phyloP scores from a whole-genome alignment of 2,797 vertebrate species.

The Euphonia xanthogaster region DNA sequence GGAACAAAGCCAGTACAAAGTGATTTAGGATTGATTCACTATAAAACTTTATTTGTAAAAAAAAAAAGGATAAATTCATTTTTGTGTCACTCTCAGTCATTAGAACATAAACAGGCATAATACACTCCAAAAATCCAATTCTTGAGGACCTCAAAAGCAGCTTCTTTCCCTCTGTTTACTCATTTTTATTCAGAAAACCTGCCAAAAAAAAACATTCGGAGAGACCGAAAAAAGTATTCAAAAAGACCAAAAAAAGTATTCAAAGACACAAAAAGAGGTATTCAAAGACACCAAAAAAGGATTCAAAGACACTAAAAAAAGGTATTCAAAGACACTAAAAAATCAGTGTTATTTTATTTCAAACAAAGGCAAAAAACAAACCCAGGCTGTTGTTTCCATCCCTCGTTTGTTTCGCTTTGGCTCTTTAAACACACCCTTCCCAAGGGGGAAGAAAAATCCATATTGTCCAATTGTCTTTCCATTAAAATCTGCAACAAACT shows the following conservation, averaged over 20 bases:
- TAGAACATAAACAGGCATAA: background rate
- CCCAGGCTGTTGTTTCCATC: background rate
- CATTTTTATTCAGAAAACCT: background rate
- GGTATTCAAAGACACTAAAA: background rate
- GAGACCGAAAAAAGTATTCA: background rate
- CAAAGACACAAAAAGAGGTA: background rate
- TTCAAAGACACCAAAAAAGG: background rate
- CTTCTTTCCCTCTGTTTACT: background rate
- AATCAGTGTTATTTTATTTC: background rate
- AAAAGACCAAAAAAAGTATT: background rate
- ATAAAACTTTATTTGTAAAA: background rate
- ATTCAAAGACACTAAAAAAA: background rate
- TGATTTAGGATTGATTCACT: background rate
- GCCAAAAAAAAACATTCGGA: background rate
- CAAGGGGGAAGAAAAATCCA: background rate
- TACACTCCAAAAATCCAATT: background rate
- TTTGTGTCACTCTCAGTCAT: background rate
- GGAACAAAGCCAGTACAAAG: background rate
- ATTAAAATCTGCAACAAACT: background rate
- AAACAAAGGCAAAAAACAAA: background rate
- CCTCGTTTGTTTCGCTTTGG: background rate
- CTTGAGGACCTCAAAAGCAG: background rate
- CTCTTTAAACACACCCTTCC: background rate
- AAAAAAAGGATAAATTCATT: background rate
- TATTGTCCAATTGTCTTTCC: constrained; percentile 4